These are phyloP conservation scores for Ips typographus DNA, from an alignment of 1,140 invertebrate species.

Conservation along the genomic window DNA sequence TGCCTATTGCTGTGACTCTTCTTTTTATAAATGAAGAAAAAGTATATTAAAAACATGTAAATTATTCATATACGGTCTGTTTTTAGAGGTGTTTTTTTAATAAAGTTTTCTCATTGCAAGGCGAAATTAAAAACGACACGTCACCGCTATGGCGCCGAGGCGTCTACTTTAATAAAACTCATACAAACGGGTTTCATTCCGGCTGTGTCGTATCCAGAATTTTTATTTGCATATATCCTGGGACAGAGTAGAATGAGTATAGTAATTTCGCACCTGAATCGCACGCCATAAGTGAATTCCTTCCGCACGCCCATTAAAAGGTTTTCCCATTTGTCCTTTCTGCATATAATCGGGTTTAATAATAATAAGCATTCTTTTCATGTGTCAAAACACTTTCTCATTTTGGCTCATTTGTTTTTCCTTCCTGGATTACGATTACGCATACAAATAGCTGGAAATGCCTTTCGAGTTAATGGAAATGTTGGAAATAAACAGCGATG, in stretches of 20 bases:
- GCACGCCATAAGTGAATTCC: background rate
- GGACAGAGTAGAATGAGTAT: conserved; percentile 3
- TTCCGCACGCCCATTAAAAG: background rate
- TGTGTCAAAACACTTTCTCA: background rate
- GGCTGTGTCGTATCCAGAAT: background rate
- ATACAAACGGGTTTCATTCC: background rate
- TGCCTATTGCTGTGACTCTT: too few relatives aligned
- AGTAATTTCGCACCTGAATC: conserved; percentile 4
- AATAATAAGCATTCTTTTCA: background rate
- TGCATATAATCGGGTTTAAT: conserved; percentile 5
- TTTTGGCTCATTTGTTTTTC: conserved; percentile 3
- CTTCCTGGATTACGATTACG: background rate
- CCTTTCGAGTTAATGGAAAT: background rate
- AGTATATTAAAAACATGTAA: too few relatives aligned
- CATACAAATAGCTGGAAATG: conserved; percentile 1
- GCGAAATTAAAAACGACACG: too few relatives aligned
- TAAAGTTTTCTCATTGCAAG: too few relatives aligned
- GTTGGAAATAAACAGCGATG: background rate
- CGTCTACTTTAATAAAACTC: conserved; percentile 5
- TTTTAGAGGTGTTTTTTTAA: too few relatives aligned
- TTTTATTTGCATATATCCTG: conserved; percentile 3
- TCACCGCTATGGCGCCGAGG: background rate
- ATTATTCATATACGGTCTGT: too few relatives aligned
- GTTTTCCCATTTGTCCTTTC: background rate
- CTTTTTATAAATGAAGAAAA: too few relatives aligned